These are phyloP conservation scores for Gnathonemus echidnorhynchus DNA, from an alignment of 2,113 vertebrate genomes.

Conservation along the genomic window DNA sequence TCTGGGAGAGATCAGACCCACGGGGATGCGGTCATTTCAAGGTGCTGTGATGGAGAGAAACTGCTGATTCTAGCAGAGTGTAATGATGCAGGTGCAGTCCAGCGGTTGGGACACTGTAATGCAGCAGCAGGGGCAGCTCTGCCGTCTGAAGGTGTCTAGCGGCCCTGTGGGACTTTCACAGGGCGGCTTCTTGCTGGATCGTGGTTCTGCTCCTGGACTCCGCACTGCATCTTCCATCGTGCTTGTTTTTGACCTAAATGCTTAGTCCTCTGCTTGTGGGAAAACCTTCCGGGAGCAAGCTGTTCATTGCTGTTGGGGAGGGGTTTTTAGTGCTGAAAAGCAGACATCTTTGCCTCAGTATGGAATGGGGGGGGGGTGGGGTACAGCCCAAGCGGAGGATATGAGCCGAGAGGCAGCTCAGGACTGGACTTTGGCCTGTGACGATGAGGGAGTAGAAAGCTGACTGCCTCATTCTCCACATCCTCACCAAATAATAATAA, in stretches of 20 bases:
- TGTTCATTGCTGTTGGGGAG: not conserved
- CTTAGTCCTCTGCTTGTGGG: not conserved
- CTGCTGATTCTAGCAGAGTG: not conserved
- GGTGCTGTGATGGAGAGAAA: not conserved
- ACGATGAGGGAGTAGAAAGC: not conserved
- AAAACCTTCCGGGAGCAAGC: not conserved
- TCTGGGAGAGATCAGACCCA: not conserved
- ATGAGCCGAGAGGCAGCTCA: not conserved
- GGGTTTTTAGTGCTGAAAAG: not conserved
- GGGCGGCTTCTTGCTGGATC: not conserved
- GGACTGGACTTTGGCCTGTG: not conserved
- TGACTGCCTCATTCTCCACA: not conserved
- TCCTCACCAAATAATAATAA: not conserved
- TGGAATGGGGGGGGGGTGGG: not conserved
- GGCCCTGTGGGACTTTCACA: not conserved
- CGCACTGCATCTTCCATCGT: not conserved
- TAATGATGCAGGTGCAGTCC: not conserved
- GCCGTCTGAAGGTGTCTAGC: not conserved
- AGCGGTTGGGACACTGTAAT: not conserved
- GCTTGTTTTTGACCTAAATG: not conserved
- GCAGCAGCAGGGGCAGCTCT: not conserved
- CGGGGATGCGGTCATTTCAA: not conserved
- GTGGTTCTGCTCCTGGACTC: not conserved
- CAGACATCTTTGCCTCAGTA: not conserved
- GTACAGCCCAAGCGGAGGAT: not conserved